A percentile compares a stretch with the other conserved stretches of the same genome.
Conservation (phyloP, 2,113 vertebrate species). For the Crotalus viridis region DNA sequence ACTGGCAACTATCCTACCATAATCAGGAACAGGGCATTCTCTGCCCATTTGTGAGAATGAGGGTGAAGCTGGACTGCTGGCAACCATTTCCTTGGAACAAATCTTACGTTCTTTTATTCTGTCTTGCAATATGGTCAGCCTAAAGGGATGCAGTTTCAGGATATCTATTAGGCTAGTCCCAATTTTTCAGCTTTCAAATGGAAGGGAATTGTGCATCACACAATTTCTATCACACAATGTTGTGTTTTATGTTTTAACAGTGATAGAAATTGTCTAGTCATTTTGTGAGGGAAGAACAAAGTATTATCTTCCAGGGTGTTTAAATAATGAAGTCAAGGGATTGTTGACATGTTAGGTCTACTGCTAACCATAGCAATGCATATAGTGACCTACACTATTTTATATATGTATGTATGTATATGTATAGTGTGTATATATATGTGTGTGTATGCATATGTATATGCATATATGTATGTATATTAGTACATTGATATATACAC, state of each 20-base stretch:
- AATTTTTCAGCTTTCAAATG: background rate
- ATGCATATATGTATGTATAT: background rate
- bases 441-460: background rate
- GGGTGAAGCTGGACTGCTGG: slow-evolving; percentile 3
- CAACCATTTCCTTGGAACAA: slow-evolving; percentile 23
- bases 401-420: background rate
- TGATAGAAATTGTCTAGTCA: background rate
- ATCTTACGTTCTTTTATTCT: background rate
- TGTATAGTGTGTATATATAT: background rate
- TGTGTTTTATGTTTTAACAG: background rate
- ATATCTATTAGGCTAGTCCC: background rate
- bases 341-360: background rate
- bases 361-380: background rate
- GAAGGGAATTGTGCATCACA: background rate
- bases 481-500: background rate
- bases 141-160: background rate
- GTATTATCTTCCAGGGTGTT: background rate
- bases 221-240: background rate
- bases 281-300: background rate
- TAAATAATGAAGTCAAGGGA: background rate
- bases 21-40: background rate
- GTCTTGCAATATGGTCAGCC: background rate
- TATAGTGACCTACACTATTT: background rate
- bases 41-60: background rate
- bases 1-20: background rate